phyloP scores from a whole-genome alignment of 2,113 vertebrate genomes.

The Sorex araneus region DNA sequence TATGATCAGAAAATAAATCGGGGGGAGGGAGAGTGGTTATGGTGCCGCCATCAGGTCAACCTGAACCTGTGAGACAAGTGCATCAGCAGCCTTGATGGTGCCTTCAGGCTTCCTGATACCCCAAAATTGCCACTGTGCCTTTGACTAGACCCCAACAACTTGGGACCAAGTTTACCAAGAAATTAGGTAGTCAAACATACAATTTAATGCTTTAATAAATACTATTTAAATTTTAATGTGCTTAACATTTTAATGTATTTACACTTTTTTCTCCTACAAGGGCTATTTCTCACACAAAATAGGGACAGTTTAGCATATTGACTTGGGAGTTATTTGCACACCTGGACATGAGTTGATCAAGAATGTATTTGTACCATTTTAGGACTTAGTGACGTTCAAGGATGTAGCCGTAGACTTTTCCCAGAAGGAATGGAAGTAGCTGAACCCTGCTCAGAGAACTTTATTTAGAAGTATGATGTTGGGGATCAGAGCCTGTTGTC shows the following conservation, averaged over 20 bases:
- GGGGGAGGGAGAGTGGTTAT: no score
- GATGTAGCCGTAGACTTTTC: conserved; percentile 80
- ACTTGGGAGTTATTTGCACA: background rate
- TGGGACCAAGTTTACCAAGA: no score
- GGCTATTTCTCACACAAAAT: background rate
- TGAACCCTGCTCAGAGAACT: conserved; percentile 74
- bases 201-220: background rate
- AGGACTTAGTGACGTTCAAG: conserved; percentile 77
- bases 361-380: conserved; percentile 25
- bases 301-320: background rate
- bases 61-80: no score
- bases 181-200: no score
- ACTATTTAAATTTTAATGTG: background rate
- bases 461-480: conserved; percentile 79
- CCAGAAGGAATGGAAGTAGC: conserved; percentile 79
- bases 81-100: no score
- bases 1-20: no score
- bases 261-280: background rate
- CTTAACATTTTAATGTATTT: background rate
- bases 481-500: conserved; percentile 76
- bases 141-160: no score
- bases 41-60: no score
- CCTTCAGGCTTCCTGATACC: no score
- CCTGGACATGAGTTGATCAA: background rate
- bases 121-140: no score